Conservation (phyloP, 2,113 vertebrate species). For the Podarcis muralis region DNA sequence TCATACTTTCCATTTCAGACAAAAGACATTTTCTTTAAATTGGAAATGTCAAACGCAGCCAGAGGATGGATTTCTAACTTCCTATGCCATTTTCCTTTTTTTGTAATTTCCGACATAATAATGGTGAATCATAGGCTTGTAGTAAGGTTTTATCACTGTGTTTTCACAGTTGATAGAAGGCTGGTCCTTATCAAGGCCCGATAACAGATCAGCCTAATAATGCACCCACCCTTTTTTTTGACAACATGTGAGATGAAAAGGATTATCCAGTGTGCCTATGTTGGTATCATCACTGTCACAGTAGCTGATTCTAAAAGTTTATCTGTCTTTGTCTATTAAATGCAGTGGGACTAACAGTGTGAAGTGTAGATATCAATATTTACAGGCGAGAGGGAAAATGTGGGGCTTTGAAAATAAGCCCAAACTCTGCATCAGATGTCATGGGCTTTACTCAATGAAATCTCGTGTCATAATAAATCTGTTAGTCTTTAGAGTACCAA, state of each 20-base stretch:
- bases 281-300: neutral
- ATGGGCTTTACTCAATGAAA: too few species aligned
- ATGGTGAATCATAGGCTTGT: neutral
- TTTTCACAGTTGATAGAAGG: neutral
- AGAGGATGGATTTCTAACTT: neutral
- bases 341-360: neutral
- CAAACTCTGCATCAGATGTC: too few species aligned
- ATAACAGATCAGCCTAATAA: constrained; percentile 2
- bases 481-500: too few species aligned
- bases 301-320: neutral
- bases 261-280: neutral
- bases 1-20: constrained; percentile 1
- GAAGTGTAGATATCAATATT: neutral
- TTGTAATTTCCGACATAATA: neutral
- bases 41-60: neutral
- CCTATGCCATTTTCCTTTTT: neutral
- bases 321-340: neutral
- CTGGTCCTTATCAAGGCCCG: neutral
- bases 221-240: neutral
- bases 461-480: too few species aligned
- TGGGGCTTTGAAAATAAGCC: neutral
- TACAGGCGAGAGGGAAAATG: neutral
- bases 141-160: neutral
- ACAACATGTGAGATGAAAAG: constrained; percentile 5
- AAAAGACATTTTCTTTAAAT: neutral